These are phyloP conservation scores for Troglohyphantes excavatus DNA, from an alignment of 2,888 invertebrate species.

Conservation along the genomic window DNA sequence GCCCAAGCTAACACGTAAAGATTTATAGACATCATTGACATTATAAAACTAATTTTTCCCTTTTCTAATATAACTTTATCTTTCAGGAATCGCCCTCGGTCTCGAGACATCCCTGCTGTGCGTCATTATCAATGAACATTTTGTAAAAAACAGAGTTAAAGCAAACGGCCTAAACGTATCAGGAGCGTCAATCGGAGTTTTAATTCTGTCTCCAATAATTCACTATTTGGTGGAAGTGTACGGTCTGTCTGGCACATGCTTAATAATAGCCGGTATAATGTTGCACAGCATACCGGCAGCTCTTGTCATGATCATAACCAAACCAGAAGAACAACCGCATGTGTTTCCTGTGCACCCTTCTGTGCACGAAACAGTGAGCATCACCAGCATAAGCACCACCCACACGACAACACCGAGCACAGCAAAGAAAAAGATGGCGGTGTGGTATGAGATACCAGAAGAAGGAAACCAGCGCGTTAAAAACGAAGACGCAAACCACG, in stretches of 20 bases:
- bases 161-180: neutral
- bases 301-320: neutral
- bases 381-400: neutral
- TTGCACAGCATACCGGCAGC: slow-evolving; percentile 4
- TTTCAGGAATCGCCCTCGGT: neutral
- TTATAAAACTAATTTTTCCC: too few species aligned
- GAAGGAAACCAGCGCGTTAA: neutral
- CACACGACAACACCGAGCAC: too few species aligned
- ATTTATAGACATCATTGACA: too few species aligned
- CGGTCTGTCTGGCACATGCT: slow-evolving; percentile 1
- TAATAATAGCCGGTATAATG: slow-evolving; percentile 5
- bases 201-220: neutral
- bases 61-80: neutral
- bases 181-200: neutral
- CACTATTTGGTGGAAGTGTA: neutral
- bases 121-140: slow-evolving; percentile 9
- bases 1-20: too few species aligned
- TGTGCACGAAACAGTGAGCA: neutral
- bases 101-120: neutral
- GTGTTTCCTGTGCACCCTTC: neutral
- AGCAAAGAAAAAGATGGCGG: neutral
- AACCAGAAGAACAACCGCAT: neutral
- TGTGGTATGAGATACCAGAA: too few species aligned
- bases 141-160: neutral
- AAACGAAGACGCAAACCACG: neutral